Base-by-base conservation (phyloP, 1,140 invertebrate genomes). In the Pachyrhynchus sulphureomaculatus region DNA sequence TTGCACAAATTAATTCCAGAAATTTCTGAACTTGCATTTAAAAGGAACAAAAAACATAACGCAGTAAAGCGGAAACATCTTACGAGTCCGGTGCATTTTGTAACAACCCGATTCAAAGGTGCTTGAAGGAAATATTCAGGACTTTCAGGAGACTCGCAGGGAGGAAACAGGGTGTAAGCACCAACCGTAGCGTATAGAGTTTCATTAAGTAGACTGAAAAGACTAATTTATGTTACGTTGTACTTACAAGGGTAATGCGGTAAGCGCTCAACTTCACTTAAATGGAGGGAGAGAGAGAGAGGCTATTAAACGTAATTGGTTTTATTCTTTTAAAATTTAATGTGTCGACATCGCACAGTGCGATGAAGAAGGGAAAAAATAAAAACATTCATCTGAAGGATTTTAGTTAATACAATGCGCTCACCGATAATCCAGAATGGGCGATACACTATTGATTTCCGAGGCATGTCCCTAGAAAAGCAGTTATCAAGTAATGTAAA, bases 161-260 rank as follows among this genome's bases (percentile, higher is more conserved):
- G n/a, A 24, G 41, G 54, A 57, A 57, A 26, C 20, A 18, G 49
- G 49, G 24, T 42, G 39, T 29, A 37, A 44, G 52, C 33, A 26
- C 23, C 33, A 23, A 36, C 21, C 42, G 52, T 55, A 44, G 37
- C 41, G 42, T 57, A 47, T 47, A 45, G 54, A 57, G 54, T 57
- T 57, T 57, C 54, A 57, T 57, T 57, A 57, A 42, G 41, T 57
- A 57, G 42, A 57, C 54, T 57, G 54, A 57, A 57, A 45, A 57
- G 54, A 57, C 42, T 57, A 47, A 47, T 57, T 57, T 57, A 57
- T 36, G 39, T 57, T 57, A 20, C 20, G 41, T 17, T 42, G 37
- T 57, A 57, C 37, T 41, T 57, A 57, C 41, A 34, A 15, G 42
- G 17, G 23, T 21, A 52, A 57, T 42, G 29, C 52, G 37, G 37